phyloP scores from a whole-genome alignment of 1,140 invertebrate genomes.

The Brachionus plicatilis region DNA sequence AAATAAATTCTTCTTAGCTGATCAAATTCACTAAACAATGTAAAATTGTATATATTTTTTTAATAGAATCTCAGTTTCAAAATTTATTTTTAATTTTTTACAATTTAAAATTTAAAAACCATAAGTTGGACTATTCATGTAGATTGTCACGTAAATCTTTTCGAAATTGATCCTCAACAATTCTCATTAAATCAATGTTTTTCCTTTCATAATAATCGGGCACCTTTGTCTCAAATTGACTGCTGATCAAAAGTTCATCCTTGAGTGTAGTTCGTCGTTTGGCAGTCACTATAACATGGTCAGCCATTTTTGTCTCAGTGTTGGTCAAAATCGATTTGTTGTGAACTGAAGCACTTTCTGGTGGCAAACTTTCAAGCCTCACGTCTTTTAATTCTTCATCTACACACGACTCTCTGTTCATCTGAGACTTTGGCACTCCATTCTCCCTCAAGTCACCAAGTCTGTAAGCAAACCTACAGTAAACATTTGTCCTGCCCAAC shows the following conservation, averaged over 20 bases:
- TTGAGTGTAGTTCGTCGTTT: slow-evolving; percentile 13
- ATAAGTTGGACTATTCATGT: neutral
- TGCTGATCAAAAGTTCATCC: neutral
- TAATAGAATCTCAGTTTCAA: no score
- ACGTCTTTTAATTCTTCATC: neutral
- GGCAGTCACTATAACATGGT: neutral
- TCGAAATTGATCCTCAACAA: slow-evolving; percentile 35
- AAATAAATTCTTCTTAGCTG: no score
- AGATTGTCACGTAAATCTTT: neutral
- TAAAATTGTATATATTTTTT: no score
- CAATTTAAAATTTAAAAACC: neutral
- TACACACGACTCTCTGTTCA: neutral
- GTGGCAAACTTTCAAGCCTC: neutral
- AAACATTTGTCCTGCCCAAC: neutral
- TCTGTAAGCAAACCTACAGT: neutral
- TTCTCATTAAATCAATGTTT: slow-evolving; percentile 32
- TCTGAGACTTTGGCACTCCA: neutral
- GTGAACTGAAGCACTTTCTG: neutral
- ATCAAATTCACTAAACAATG: no score
- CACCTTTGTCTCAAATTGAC: neutral
- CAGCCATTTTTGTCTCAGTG: neutral
- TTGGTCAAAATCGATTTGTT: slow-evolving; percentile 6
- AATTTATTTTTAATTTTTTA: no score
- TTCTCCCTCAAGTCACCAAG: neutral
- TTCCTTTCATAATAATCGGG: slow-evolving; percentile 6